A percentile compares a stretch with the other conserved stretches of the same genome.
Evolutionary conservation across 1,140 invertebrate species (phyloP).

Genomic region (Sarcophaga bullata): DNA sequence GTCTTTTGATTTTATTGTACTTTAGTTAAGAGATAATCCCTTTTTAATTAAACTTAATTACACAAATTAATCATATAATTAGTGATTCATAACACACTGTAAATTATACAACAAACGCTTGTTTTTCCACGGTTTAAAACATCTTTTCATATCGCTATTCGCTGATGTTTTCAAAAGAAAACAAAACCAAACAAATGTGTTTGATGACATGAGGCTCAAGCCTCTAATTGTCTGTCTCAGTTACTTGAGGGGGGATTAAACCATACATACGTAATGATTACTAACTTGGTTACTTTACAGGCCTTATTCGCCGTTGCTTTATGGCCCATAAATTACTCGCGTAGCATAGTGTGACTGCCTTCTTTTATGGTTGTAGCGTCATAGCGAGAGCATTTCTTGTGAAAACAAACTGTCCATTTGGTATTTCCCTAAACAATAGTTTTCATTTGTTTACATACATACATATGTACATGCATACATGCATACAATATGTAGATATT

Average conservation of each 20-base stretch:
- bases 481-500: background rate
- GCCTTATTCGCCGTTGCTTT: background rate
- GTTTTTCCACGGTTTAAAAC: too few species aligned
- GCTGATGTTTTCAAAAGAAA: background rate
- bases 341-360: background rate
- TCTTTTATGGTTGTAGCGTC: too few species aligned
- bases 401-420: slow-evolving; percentile 2
- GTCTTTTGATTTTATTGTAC: background rate
- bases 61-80: background rate
- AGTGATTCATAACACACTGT: background rate
- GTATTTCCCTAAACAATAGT: slow-evolving; percentile 24
- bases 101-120: too few species aligned
- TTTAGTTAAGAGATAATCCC: background rate
- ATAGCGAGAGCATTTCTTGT: too few species aligned
- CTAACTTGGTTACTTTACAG: too few species aligned
- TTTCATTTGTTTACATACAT: background rate
- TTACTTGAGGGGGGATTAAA: background rate
- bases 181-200: background rate
- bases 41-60: slow-evolving; percentile 5
- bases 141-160: background rate
- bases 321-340: background rate
- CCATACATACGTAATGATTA: too few species aligned
- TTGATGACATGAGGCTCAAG: background rate
- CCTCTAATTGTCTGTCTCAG: background rate
- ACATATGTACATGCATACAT: too few species aligned